Base-by-base conservation (phyloP, 1,140 invertebrate species). In the Theocolax elegans region DNA sequence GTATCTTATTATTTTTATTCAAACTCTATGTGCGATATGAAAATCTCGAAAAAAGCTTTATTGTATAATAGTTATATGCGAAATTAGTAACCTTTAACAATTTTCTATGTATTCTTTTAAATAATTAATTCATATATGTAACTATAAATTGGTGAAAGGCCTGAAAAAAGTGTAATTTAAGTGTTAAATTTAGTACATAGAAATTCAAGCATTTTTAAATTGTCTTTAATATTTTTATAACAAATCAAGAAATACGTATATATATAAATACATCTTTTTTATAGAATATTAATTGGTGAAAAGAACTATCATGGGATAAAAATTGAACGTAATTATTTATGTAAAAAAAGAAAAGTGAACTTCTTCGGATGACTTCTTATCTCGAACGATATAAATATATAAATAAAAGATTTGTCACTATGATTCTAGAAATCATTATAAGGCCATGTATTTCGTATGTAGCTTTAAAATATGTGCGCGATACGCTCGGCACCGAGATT, bases 381-480 rank as follows among this genome's bases (percentile, higher is more conserved):
- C 46, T 67, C 65, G 35, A 53, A 60, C 38, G 53, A 46, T 54
- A 51, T 17, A 1, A 42, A 51, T 15, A 15, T 21, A 6, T 13
- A n/a, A n/a, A n/a, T n/a, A n/a, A n/a, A n/a, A 60, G 42, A 25
- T 54, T 73, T 72, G 76, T 56, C 51, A 69, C 64, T 77, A 78
- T 59, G 49, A 74, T 71, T 74, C 44, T 79, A 80, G 72, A 74
- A 63, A 76, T 77, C 60, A 71, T 75, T 68, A 54, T 82, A 82
- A 81, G 79, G 74, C 73, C 79, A 82, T 81, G 75, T 82, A 83
- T 81, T 81, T 80, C 76, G 62, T 83, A 80, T 79, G 72, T 79
- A 81, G 54, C 27, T 56, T 74, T 77, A 77, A 77, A 68, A 64
- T 74, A 56, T 17, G n/a, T 44, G 60, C 40, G 44, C 42, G n/a